Evolutionary conservation across 1,140 invertebrate genomes (phyloP).

Genomic region (Brachionus calyciflorus): DNA sequence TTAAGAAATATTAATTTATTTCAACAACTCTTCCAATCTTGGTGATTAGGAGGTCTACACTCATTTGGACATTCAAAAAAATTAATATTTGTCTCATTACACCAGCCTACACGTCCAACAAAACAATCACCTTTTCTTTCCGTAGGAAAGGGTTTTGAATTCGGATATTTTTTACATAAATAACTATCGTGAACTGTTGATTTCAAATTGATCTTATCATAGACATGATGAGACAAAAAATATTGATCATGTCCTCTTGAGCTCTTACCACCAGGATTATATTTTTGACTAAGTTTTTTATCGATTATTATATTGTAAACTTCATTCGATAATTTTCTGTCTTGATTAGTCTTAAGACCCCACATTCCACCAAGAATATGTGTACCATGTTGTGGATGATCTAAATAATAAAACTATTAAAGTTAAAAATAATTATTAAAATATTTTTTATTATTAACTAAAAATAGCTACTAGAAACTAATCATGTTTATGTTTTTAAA

Average conservation of each 20-base stretch:
- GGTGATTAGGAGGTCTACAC: background rate
- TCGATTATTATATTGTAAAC: background rate
- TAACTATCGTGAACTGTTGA: constrained; percentile 17
- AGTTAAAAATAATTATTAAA: too few relatives aligned
- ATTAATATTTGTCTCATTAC: background rate
- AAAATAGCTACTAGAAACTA: too few relatives aligned
- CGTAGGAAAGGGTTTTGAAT: background rate
- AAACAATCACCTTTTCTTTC: background rate
- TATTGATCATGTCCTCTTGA: constrained; percentile 7
- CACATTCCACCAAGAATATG: constrained; percentile 44
- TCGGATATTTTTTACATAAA: background rate
- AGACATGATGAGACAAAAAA: constrained; percentile 11
- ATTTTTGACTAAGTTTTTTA: background rate
- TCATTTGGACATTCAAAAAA: background rate
- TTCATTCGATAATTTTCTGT: background rate
- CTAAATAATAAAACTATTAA: background rate
- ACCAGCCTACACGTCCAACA: background rate
- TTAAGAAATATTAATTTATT: too few relatives aligned
- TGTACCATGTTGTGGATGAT: constrained; percentile 4
- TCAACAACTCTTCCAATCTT: background rate
- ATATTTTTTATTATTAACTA: too few relatives aligned
- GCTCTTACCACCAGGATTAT: background rate
- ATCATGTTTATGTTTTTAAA: too few relatives aligned
- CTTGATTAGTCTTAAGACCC: background rate
- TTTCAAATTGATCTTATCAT: background rate